phyloP scores from a whole-genome alignment of 2,888 invertebrate genomes.

The Caenorhabditis sulstoni region DNA sequence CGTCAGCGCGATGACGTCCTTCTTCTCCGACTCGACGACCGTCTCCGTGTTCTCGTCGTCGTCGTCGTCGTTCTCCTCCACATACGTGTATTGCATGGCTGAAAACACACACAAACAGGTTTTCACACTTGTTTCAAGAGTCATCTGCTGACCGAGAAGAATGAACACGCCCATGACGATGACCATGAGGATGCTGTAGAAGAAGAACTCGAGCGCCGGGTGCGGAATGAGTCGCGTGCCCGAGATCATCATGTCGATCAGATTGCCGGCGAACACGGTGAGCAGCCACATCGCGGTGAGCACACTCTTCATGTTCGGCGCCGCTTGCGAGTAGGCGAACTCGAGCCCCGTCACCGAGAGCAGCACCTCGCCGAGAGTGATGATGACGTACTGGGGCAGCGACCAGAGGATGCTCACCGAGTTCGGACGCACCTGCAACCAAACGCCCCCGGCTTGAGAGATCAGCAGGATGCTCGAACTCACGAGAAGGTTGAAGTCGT shows the following conservation, averaged over 20 bases:
- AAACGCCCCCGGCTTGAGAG: neutral
- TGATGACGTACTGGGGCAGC: slow-evolving; percentile 92
- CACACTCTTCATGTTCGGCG: slow-evolving; percentile 93
- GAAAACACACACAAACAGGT: slow-evolving; percentile 21
- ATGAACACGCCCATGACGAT: slow-evolving; percentile 76
- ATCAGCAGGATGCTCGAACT: slow-evolving; percentile 11
- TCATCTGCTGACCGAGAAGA: slow-evolving; percentile 52
- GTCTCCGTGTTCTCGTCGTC: slow-evolving; percentile 31
- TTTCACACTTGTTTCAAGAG: neutral
- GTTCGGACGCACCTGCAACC: slow-evolving; percentile 74
- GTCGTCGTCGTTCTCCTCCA: slow-evolving; percentile 43
- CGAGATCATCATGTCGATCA: slow-evolving; percentile 90
- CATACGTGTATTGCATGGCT: slow-evolving; percentile 69
- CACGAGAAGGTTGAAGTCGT: slow-evolving; percentile 59
- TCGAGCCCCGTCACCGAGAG: slow-evolving; percentile 95
- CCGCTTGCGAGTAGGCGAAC: slow-evolving; percentile 93
- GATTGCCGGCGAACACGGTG: slow-evolving; percentile 93
- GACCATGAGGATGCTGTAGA: slow-evolving; percentile 78
- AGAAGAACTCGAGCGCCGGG: slow-evolving; percentile 78
- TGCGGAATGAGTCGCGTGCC: slow-evolving; percentile 73
- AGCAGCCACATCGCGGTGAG: slow-evolving; percentile 91
- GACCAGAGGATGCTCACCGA: slow-evolving; percentile 83
- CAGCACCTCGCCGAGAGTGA: slow-evolving; percentile 94
- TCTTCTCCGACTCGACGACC: slow-evolving; percentile 37
- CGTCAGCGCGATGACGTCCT: slow-evolving; percentile 40